Evolutionary conservation across 2,113 vertebrate genomes (phyloP).

Genomic region (Cyphomyrus discorhynchus): DNA sequence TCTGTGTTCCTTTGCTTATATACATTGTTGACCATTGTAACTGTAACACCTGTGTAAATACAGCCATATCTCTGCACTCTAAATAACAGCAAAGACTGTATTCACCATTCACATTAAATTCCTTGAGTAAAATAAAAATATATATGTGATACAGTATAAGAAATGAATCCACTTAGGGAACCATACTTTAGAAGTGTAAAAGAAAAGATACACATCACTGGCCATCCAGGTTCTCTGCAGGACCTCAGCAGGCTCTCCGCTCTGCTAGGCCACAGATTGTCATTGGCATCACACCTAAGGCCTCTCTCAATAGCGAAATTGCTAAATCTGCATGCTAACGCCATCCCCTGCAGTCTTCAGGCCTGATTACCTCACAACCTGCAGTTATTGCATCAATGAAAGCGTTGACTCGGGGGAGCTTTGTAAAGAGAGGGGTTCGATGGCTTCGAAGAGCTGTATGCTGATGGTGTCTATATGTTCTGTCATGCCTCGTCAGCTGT

Average conservation of each 20-base stretch:
- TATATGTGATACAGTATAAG: not conserved
- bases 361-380: not conserved
- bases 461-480: not conserved
- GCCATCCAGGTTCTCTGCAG: not conserved
- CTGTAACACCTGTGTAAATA: not conserved
- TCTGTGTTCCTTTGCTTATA: not conserved
- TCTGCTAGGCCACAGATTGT: not conserved
- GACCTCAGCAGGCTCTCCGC: not conserved
- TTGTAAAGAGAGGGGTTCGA: not conserved
- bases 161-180: not conserved
- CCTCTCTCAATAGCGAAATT: not conserved
- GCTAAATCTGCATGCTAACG: not conserved
- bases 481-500: not conserved
- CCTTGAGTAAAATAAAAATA: not conserved
- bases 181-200: not conserved
- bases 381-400: not conserved
- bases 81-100: not conserved
- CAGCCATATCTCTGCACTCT: not conserved
- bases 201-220: not conserved
- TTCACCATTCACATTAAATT: not conserved
- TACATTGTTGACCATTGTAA: not conserved
- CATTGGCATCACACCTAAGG: not conserved
- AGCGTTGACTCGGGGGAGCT: not conserved
- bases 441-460: not conserved
- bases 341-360: not conserved